A percentile compares a stretch with the other conserved stretches of the same genome.
These are phyloP conservation scores for Megalopta genalis DNA, from an alignment of 1,140 invertebrate genomes.

Conservation along the genomic window DNA sequence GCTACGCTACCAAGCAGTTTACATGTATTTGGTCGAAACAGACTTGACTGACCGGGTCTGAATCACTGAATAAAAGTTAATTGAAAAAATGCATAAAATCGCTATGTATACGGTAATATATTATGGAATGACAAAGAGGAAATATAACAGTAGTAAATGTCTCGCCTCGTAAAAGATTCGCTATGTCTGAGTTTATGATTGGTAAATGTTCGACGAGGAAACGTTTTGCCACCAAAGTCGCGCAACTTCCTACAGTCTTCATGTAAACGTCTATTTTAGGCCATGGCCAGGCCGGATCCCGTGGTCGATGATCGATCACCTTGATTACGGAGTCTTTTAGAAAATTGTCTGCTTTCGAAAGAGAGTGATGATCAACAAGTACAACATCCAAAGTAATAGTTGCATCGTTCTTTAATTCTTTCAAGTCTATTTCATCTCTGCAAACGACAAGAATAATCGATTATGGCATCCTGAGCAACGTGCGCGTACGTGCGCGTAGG, in stretches of 20 bases:
- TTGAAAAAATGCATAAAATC: too few relatives aligned
- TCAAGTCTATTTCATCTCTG: slow-evolving; percentile 82
- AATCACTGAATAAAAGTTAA: too few relatives aligned
- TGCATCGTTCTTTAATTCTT: slow-evolving; percentile 60
- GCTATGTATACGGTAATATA: too few relatives aligned
- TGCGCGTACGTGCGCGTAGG: too few relatives aligned
- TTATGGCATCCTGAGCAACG: neutral
- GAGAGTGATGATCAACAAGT: slow-evolving; percentile 89
- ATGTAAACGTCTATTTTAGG: slow-evolving; percentile 62
- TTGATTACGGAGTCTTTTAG: slow-evolving; percentile 81
- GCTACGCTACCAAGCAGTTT: too few relatives aligned
- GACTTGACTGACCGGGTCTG: too few relatives aligned
- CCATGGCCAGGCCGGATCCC: slow-evolving; percentile 78
- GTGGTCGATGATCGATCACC: slow-evolving; percentile 88
- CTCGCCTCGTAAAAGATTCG: slow-evolving; percentile 72
- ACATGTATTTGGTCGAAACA: too few relatives aligned
- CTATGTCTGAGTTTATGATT: slow-evolving; percentile 60
- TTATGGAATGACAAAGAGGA: too few relatives aligned
- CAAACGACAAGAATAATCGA: slow-evolving; percentile 35
- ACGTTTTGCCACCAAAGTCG: slow-evolving; percentile 83
- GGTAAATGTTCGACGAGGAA: slow-evolving; percentile 74
- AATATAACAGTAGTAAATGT: neutral
- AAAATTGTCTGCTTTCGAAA: slow-evolving; percentile 77
- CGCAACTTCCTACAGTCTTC: slow-evolving; percentile 86
- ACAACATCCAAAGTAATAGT: slow-evolving; percentile 80